Percentiles rank a stretch among this genome's conserved stretches.
phyloP scores from a whole-genome alignment of 1,140 invertebrate species.

The Drosophila suzukii region DNA sequence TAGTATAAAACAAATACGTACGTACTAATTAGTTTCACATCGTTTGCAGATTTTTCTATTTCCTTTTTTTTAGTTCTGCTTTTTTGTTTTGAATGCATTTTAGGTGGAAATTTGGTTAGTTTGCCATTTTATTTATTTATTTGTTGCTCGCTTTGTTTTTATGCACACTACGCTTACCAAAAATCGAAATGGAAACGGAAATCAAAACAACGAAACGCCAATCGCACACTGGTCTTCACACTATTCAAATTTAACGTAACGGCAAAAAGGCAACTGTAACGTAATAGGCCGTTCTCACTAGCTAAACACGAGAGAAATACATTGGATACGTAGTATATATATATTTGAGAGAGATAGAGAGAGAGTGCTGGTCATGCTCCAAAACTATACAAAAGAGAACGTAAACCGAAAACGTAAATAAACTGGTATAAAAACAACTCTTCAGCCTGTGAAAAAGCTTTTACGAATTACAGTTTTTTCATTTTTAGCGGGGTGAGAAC shows the following conservation, averaged over 20 bases:
- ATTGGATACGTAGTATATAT: conserved; percentile 57
- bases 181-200: conserved; percentile 46
- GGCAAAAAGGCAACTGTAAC: conserved; percentile 26
- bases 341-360: conserved; percentile 44
- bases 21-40: conserved; percentile 74
- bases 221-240: conserved; percentile 67
- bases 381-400: conserved; percentile 69
- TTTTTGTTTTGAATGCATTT: conserved; percentile 73
- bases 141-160: conserved; percentile 72
- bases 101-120: conserved; percentile 77
- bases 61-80: conserved; percentile 39
- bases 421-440: conserved; percentile 44
- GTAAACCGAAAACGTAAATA: conserved; percentile 66
- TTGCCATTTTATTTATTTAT: conserved; percentile 81
- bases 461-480: conserved; percentile 33
- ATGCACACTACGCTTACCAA: conserved; percentile 83
- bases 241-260: conserved; percentile 66
- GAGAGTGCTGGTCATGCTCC: conserved; percentile 75
- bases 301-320: conserved; percentile 73
- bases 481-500: conserved; percentile 34
- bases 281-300: conserved; percentile 68
- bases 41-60: conserved; percentile 47
- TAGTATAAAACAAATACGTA: conserved; percentile 79
- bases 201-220: conserved; percentile 60
- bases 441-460: conserved; percentile 40